Percentiles rank a stretch among this genome's conserved stretches.
Evolutionary conservation across 2,113 vertebrate species (phyloP).

Genomic region (Ammospiza caudacuta): DNA sequence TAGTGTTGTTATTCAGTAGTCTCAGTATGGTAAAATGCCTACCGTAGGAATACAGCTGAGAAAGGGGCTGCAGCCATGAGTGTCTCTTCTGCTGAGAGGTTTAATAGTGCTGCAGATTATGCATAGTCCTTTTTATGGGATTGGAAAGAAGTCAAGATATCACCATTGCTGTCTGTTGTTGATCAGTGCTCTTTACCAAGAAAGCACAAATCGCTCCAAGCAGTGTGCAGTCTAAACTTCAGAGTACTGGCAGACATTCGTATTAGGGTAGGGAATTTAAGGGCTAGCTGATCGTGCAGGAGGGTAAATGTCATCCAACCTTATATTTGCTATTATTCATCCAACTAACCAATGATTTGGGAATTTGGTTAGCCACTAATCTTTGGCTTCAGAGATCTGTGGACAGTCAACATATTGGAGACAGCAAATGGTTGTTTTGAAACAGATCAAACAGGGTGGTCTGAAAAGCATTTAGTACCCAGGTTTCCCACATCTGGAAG

Average conservation of each 20-base stretch:
- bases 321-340: background rate
- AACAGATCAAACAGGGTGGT: background rate
- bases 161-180: background rate
- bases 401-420: background rate
- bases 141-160: background rate
- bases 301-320: background rate
- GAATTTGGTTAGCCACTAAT: background rate
- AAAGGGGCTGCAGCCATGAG: background rate
- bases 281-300: background rate
- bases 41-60: no score
- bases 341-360: fast-evolving
- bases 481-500: background rate
- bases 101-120: background rate
- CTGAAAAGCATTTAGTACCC: background rate
- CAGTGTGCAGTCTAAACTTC: background rate
- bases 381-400: background rate
- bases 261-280: background rate
- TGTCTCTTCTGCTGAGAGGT: background rate
- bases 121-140: background rate
- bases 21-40: background rate
- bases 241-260: fast-evolving
- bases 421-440: background rate
- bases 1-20: background rate
- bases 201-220: background rate
- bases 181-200: background rate